Conservation (phyloP, 2,888 invertebrate genomes). For the Chymomyza fuscimana region DNA sequence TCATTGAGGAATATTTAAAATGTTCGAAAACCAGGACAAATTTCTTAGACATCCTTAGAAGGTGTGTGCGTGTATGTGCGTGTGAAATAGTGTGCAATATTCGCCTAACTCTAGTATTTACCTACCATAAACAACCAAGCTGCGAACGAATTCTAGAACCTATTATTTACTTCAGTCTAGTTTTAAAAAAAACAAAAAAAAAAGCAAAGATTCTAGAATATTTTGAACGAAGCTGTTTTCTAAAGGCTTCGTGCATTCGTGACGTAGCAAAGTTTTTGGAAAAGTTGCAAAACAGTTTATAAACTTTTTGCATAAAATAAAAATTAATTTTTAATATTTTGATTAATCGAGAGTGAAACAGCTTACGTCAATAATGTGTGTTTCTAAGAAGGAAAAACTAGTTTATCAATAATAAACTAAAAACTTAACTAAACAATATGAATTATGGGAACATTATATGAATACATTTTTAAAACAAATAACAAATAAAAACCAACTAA, state of each 20-base stretch:
- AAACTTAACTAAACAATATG: conserved; percentile 75
- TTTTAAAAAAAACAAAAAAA: no score
- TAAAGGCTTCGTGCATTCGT: no score
- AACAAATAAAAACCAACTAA: conserved; percentile 32
- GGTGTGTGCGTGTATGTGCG: conserved; percentile 26
- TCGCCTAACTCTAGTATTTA: no score
- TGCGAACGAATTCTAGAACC: no score
- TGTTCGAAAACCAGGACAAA: neutral
- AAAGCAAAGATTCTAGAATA: no score
- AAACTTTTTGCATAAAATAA: no score
- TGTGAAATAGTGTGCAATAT: conserved; percentile 1
- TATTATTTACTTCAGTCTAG: no score
- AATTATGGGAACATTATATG: conserved; percentile 78
- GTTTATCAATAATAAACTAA: conserved; percentile 46
- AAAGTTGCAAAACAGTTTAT: no score
- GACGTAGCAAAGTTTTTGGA: no score
- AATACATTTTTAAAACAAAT: conserved; percentile 48
- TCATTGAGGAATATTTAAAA: conserved; percentile 5
- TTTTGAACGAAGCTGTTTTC: no score
- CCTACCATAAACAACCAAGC: no score
- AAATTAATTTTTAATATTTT: neutral
- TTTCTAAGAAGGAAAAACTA: conserved; percentile 33
- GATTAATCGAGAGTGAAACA: neutral
- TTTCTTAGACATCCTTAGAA: conserved; percentile 22
- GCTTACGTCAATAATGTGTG: no score